Evolutionary conservation across 2,888 invertebrate species (phyloP), one percentile per base, ranked within the genome.

Genomic region (Ophraella communa): DNA sequence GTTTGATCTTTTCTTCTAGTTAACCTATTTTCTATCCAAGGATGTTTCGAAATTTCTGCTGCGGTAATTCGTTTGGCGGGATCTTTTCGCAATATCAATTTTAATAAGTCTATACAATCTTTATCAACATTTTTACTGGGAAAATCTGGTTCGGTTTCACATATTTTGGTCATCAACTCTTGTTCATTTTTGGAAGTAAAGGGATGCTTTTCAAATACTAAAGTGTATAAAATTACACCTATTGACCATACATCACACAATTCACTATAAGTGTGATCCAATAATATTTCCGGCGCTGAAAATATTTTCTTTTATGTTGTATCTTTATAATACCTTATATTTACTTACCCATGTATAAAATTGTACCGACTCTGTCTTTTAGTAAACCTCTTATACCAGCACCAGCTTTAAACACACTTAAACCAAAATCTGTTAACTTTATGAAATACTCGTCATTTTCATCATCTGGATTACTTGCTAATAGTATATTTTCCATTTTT

Each of bases 181-280:
- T 75, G 70, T 53, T 83, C 79, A 45, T 75, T 75, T 5, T 59
- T 66, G 2, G 78, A 74, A 39, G 68, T 73, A 68, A 83, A 84
- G 1, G 84, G 84, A 68, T 77, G 80, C 30, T 71, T 72, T 14
- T 81, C 82, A 27, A 76, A 74, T 72, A 84, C 76, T 76, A 87
- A 72, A 54, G 83, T 78, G 76, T 84, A 87, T 76, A 85, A 81
- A 58, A 87, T 86, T 20, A 87, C 81, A 8, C 87, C 87, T 75
- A 86, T 81, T 0, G 87, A 84, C 87, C 87, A 87, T 10, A 87
- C 83, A 73, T 87, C 87, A 76, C 87, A 87, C 69, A 85, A 84
- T 71, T 87, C 85, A 72, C 86, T 86, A 77, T 87, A 87, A 0
- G 84, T 82, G 69, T 83, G 83, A 56, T 77, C 78, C 44, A 82